These are phyloP conservation scores for Onchidella celtica DNA, from an alignment of 2,888 invertebrate genomes.

Conservation along the genomic window DNA sequence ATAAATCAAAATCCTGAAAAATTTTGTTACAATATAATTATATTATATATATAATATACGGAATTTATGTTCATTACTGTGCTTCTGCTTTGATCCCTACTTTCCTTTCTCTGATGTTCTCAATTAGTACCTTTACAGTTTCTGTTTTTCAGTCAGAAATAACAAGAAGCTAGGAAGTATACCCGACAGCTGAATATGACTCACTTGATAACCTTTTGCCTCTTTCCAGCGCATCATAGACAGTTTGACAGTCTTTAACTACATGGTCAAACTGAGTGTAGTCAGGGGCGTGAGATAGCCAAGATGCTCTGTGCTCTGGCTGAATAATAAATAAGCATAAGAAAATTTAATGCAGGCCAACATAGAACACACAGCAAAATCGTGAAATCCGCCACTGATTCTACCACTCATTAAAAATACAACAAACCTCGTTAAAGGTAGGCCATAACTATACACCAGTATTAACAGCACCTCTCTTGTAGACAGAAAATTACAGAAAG, in stretches of 20 bases:
- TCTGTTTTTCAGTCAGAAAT: background rate
- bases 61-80: too few species aligned
- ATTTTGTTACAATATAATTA: too few species aligned
- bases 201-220: conserved; percentile 71
- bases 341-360: background rate
- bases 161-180: too few species aligned
- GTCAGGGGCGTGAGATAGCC: conserved; percentile 59
- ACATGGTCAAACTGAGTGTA: conserved; percentile 64
- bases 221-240: conserved; percentile 64
- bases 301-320: conserved; percentile 62
- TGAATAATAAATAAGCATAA: conserved; percentile 4
- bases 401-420: background rate
- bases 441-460: too few species aligned
- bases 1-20: background rate
- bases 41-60: too few species aligned
- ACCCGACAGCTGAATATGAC: conserved; percentile 22
- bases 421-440: too few species aligned
- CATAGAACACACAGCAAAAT: background rate
- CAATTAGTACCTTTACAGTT: too few species aligned
- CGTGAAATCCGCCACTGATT: background rate
- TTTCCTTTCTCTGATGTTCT: too few species aligned
- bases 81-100: too few species aligned
- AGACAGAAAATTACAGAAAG: too few species aligned
- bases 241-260: conserved; percentile 66
- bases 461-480: too few species aligned